Base-by-base conservation (phyloP, 2,797 vertebrate genomes). In the Acanthurus leucopareius region DNA sequence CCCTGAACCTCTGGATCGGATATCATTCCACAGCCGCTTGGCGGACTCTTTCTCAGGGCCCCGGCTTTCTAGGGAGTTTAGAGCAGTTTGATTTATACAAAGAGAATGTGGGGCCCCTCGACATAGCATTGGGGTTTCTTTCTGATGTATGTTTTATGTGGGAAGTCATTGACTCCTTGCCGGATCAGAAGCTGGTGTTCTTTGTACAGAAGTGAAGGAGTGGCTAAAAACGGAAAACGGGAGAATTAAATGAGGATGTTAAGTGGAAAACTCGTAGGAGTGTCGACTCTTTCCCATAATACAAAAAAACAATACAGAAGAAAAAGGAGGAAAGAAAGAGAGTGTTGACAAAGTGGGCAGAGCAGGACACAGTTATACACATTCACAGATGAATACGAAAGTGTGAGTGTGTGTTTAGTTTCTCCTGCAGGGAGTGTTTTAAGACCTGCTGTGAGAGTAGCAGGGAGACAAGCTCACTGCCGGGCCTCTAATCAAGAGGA, bases 71-170 rank as follows among this genome's bases (percentile, higher is more conserved):
- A 58, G 69, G 80, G 85, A 83, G 84, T 89, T 89, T 76, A 82
- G 83, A 82, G 75, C 51, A 1, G 82, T 78, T 91, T 94, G 92
- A 93, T 94, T 94, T 94, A 94, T 92, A 91, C 93, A 92, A 91
- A 91, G 88, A 89, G 75, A 77, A 81, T 61, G 61, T 57, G 70
- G 88, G 90, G 86, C 88, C 91, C 84, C 85, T 79, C 58, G 73
- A 80, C 45, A 22, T 81, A 83, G 73, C 84, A 85, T 60, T 83
- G 83, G 83, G 88, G 91, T 89, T 86, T 80, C 77, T 82, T 76
- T 92, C 84, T 90, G 84, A 91, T 91, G 75, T 91, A 82, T 90
- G 85, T 86, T 92, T 89, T 85, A 90, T 88, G 86, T 90, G 85
- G 75, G 80, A 89, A 91, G 83, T 86, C 89, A 79, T 80, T 76